Base-by-base conservation (phyloP, 2,888 invertebrate species). In the Lacanobia oleracea region DNA sequence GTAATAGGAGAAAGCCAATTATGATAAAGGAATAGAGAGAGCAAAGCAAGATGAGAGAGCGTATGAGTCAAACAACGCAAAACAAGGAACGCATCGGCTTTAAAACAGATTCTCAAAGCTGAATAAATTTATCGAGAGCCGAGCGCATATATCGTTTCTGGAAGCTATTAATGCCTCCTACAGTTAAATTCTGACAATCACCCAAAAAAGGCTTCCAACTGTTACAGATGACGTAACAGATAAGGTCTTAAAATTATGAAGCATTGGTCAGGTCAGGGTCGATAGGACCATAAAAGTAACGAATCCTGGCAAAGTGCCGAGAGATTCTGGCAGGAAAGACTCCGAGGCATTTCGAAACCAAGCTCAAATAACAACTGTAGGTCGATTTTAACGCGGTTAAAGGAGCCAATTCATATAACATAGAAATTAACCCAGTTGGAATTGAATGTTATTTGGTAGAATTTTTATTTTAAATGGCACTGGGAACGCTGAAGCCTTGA, bases 231-330 rank as follows among this genome's bases (percentile, higher is more conserved):
- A 54, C 23, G 21, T 67, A 59, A 59, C 18, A 66, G 10, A 68
- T 67, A 10, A 40, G 27, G 53, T 54, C 63, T 27, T 23, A 53
- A 81, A 77, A 65, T 63, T 45, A 66, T 66, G 23, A 59, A 65
- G 51, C 72, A 60, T 48, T 73, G 56, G 70, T 77, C 62, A 75
- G 68, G 71, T 85, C 86, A 84, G 59, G 81, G 81, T 50, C 81
- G 69, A 40, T 59, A 62, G 21, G 59, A 64, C 56, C 53, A 74
- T 76, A 74, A 70, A 80, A 69, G 61, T 72, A 76, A 74, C 63
- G 37, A 33, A 43, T n/a, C 62, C 37, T 85, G 83, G 83, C 86
- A 54, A 27, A 5, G 0, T 37, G 72, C 86, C 83, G 81, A 56
- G 5, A 1, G 33, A 21, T 67, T 73, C 68, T 77, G 66, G 83